These are phyloP conservation scores for Athalia rosae DNA, from an alignment of 2,888 invertebrate genomes.

Conservation along the genomic window DNA sequence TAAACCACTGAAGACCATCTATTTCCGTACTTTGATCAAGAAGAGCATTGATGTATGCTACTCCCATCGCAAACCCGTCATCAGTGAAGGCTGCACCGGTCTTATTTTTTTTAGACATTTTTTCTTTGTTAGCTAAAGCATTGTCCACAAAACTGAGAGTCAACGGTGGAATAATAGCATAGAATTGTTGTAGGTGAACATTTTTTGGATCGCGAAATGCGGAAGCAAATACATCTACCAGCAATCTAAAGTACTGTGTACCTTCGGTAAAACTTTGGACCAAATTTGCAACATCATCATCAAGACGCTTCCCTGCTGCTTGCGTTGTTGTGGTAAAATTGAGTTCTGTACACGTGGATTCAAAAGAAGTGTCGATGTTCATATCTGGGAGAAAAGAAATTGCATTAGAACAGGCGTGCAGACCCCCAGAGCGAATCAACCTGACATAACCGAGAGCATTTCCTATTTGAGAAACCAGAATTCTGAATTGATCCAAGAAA, in stretches of 20 bases:
- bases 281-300: slow-evolving; percentile 85
- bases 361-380: slow-evolving; percentile 79
- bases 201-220: slow-evolving; percentile 90
- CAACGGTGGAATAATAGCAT: slow-evolving; percentile 93
- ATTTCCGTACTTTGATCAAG: slow-evolving; percentile 89
- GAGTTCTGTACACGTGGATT: slow-evolving; percentile 79
- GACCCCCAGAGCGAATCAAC: slow-evolving; percentile 93
- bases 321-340: slow-evolving; percentile 78
- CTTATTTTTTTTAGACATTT: slow-evolving; percentile 92
- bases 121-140: slow-evolving; percentile 92
- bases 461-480: slow-evolving; percentile 93
- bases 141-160: slow-evolving; percentile 97
- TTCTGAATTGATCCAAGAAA: slow-evolving; percentile 94
- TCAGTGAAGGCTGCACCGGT: slow-evolving; percentile 94
- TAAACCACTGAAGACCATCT: slow-evolving; percentile 97
- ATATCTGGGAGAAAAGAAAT: slow-evolving; percentile 92
- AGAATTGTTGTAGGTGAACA: slow-evolving; percentile 93
- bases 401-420: slow-evolving; percentile 93
- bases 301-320: slow-evolving; percentile 83
- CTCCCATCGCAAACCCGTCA: slow-evolving; percentile 98
- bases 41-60: slow-evolving; percentile 93
- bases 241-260: slow-evolving; percentile 91
- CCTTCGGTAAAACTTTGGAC: slow-evolving; percentile 90
- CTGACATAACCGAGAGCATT: slow-evolving; percentile 98
- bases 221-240: slow-evolving; percentile 94